Base-by-base conservation (phyloP, 1,140 invertebrate genomes). In the Drosophila bifasciata region DNA sequence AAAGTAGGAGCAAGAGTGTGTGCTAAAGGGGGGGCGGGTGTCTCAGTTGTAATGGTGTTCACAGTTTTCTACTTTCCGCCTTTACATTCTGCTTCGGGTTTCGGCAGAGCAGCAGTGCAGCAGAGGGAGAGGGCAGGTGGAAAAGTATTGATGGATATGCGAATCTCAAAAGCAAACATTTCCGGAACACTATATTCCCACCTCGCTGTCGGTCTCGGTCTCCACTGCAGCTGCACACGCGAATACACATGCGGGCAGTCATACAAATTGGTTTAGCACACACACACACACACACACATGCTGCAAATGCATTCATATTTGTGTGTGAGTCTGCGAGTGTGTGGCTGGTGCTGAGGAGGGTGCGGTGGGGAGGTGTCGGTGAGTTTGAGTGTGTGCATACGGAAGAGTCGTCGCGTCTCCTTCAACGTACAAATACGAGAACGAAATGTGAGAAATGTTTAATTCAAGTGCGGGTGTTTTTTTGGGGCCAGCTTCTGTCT, bases 241-340 rank as follows among this genome's bases (percentile, higher is more conserved):
- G 32, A 25, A 56, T 23, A 56, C 62, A 64, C 15, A 67, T 52
- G 56, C 67, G 72, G 73, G 53, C 72, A 77, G 81, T 56, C 80
- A 85, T 76, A 85, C 80, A 86, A 85, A 85, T 85, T 80, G 81
- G 80, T 86, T 85, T 80, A 85, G 70, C 77, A 73, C 76, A 84
- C 59, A 67, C 49, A 62, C 59, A 67, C 49, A 62, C n/a, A n/a
- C 77, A 73, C 76, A 84, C 59, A 67, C 49, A 62, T 19, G 28
- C 39, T 9, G 9, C 28, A 60, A 9, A 45, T 15, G 28, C 23
- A 28, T 44, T 23, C 41, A 13, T 52, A 23, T 16, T 17, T 44
- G 60, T 28, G 40, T 40, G 43, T 5, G 28, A 23, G 2, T 51
- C n/a, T 3, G 49, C 5, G 4, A 11, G 23, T 7, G 23, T 6